Evolutionary conservation across 2,113 vertebrate species (phyloP), one percentile per base, ranked within the genome.

Genomic region (Rhipidura dahli): DNA sequence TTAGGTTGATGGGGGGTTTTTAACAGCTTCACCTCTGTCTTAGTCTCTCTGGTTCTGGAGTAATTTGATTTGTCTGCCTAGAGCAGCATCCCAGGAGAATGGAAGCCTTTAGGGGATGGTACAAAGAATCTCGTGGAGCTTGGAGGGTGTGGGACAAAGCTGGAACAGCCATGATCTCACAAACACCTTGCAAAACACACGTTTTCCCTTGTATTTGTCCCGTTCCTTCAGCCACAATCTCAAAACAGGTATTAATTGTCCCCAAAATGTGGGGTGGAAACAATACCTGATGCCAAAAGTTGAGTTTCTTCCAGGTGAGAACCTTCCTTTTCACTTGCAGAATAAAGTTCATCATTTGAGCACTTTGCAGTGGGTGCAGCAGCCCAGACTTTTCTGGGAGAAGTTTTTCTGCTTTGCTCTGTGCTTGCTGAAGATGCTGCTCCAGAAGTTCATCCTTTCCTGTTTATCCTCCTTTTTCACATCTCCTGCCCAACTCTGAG

Each of bases 31-130:
- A 94, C 87, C 94, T 92, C 60, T 87, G 69, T 92, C 95, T 97
- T 92, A 90, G 66, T 96, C 69, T 69, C 86, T 93, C 87, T 84
- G 61, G 90, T 97, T 93, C 89, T 63, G 35, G 70, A 94, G 75
- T 92, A 90, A 96, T 96, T 93, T 97, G 82, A 97, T 98, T 98
- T 95, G 81, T 90, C 54, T 96, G 85, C 95, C 93, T 92, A 15
- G 45, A 95, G 94, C 92, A 71, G 78, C 92, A 85, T 92, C 72
- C 71, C 66, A 69, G 93, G 26, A 56, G 45, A 51, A 90, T 69
- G 83, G 65, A 81, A 40, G 44, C 11, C 16, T 83, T 77, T 17
- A 78, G 60, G n/a, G 22, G 44, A 26, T 50, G 72, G 49, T 24
- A 37, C 13, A 61, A 63, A 94, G 39, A 33, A 10, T 3, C 30